Conservation (phyloP, 2,113 vertebrate genomes). For the Crotalus helleri region DNA sequence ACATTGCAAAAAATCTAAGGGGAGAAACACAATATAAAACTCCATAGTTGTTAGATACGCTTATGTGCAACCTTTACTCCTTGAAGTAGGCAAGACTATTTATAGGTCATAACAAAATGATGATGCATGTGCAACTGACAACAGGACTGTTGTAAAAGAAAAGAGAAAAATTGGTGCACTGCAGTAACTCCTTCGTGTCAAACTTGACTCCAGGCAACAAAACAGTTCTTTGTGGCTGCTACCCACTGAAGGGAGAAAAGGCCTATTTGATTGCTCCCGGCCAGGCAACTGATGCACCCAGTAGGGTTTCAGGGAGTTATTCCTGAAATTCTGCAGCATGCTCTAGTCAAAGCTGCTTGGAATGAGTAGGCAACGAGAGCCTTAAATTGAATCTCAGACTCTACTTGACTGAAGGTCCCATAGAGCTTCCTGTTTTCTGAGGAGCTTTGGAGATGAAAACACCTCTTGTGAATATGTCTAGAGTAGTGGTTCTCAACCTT, state of each 20-base stretch:
- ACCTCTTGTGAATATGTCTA: neutral
- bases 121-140: neutral
- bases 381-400: neutral
- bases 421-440: neutral
- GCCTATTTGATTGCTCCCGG: neutral
- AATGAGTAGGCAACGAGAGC: neutral
- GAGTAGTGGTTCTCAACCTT: neutral
- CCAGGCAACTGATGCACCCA: neutral
- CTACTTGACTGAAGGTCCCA: neutral
- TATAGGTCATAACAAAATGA: neutral
- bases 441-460: neutral
- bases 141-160: neutral
- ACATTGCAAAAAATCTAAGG: neutral
- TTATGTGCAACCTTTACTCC: neutral
- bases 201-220: neutral
- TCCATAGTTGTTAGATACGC: neutral
- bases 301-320: neutral
- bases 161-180: neutral
- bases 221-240: neutral
- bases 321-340: neutral
- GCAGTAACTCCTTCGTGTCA: neutral
- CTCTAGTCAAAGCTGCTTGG: neutral
- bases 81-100: neutral
- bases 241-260: neutral
- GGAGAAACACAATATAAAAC: neutral